A percentile compares a stretch with the other conserved stretches of the same genome.
These are phyloP conservation scores for Branchipolynoe longqiensis DNA, from an alignment of 2,888 invertebrate genomes.

Conservation along the genomic window DNA sequence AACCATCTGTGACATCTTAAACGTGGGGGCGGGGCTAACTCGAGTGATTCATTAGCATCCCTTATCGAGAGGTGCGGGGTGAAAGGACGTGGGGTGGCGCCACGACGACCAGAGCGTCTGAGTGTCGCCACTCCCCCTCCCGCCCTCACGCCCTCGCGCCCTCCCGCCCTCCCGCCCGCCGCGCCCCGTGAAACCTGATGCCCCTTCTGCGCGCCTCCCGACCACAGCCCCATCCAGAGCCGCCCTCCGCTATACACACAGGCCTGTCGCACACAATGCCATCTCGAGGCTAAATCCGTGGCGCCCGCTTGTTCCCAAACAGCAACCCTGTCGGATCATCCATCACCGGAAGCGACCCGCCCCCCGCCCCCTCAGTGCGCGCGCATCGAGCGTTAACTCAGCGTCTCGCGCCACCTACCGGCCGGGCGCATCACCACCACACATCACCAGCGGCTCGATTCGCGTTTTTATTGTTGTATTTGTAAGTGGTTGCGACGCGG, in stretches of 20 bases:
- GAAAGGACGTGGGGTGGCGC: not conserved
- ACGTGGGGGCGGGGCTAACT: conserved; percentile 15
- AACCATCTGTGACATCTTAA: not conserved
- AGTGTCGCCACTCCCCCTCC: not conserved
- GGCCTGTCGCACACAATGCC: too few relatives aligned
- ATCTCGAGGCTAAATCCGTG: conserved; percentile 12
- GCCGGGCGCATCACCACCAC: too few relatives aligned
- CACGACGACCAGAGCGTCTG: not conserved
- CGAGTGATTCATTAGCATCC: not conserved
- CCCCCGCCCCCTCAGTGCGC: not conserved
- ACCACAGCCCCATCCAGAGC: not conserved
- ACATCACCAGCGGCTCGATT: too few relatives aligned
- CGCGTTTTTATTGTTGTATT: not conserved
- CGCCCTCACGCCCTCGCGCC: not conserved
- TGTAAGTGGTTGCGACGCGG: not conserved
- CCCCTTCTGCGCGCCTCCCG: not conserved
- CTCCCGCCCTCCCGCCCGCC: conserved; percentile 1
- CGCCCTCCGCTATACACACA: not conserved
- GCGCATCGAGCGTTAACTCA: not conserved
- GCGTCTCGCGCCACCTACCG: too few relatives aligned
- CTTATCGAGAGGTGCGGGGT: not conserved
- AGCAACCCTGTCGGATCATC: not conserved
- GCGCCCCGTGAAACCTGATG: not conserved
- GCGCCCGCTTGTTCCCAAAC: conserved; percentile 7
- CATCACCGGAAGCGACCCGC: conserved; percentile 33